Percentiles rank a stretch among this genome's conserved stretches.
Evolutionary conservation across 2,888 invertebrate species (phyloP).

Genomic region (Capitulum mitella): DNA sequence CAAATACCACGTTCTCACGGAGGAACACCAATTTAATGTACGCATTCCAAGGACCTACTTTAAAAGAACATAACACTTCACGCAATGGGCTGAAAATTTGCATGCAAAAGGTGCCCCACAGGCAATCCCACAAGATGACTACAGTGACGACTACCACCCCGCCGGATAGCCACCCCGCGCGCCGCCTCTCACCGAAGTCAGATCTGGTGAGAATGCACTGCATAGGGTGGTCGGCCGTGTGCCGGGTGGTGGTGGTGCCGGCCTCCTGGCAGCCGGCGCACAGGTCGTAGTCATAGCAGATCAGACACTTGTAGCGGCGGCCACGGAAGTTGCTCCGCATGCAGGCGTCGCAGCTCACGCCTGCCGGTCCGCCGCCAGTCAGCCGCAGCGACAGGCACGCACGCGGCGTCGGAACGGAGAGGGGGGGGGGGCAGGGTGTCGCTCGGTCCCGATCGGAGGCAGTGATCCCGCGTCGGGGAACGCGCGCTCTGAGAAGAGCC

Average conservation of each 20-base stretch:
- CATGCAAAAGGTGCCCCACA: too few relatives aligned
- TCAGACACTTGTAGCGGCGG: conserved; percentile 95
- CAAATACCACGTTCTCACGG: too few relatives aligned
- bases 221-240: conserved; percentile 95
- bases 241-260: conserved; percentile 81
- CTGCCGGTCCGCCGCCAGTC: conserved; percentile 49
- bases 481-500: too few relatives aligned
- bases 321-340: conserved; percentile 95
- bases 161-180: background rate
- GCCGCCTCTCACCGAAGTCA: conserved; percentile 69
- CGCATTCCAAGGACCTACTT: too few relatives aligned
- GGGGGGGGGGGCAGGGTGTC: too few relatives aligned
- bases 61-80: too few relatives aligned
- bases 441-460: too few relatives aligned
- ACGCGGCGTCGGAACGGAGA: too few relatives aligned
- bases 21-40: too few relatives aligned
- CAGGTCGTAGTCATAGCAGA: conserved; percentile 98
- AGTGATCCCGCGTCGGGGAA: too few relatives aligned
- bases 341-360: conserved; percentile 99
- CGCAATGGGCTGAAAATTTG: too few relatives aligned
- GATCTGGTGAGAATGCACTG: conserved; percentile 95
- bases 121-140: background rate
- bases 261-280: conserved; percentile 94
- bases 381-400: too few relatives aligned
- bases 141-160: background rate